These are phyloP conservation scores for Amblyraja radiata DNA, from an alignment of 2,797 vertebrate species.

Conservation along the genomic window DNA sequence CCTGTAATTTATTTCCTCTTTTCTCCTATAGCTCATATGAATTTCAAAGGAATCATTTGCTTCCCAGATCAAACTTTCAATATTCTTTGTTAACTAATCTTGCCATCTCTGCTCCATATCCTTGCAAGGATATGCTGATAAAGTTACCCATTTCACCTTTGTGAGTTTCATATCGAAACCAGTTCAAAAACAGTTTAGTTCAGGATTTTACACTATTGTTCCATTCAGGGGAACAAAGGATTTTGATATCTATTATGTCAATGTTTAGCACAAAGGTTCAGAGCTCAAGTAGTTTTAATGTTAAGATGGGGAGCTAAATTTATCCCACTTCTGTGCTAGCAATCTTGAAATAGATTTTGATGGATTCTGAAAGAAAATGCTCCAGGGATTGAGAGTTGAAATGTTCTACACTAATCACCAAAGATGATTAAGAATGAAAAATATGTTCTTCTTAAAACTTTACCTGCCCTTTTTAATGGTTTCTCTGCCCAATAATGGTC, in stretches of 20 bases:
- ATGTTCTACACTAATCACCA: neutral
- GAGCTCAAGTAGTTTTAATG: neutral
- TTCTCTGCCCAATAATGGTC: constrained; percentile 82
- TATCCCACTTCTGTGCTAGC: neutral
- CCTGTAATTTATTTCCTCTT: no score
- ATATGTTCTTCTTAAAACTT: constrained; percentile 39
- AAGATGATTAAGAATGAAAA: neutral
- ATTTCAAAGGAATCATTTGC: no score
- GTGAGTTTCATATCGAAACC: neutral
- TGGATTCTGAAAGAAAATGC: neutral
- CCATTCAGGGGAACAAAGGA: neutral
- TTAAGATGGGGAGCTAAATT: neutral
- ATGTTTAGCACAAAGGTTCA: neutral
- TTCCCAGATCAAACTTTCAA: no score
- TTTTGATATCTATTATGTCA: neutral
- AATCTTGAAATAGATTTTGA: neutral
- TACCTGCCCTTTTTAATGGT: constrained; percentile 87
- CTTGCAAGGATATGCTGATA: no score
- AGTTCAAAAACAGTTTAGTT: neutral
- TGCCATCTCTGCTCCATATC: no score
- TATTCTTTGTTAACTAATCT: no score
- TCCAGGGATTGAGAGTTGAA: neutral
- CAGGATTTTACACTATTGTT: neutral
- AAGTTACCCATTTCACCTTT: neutral
- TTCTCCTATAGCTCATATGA: no score